Conservation (phyloP, 2,113 vertebrate species). For the Zapus hudsonius region DNA sequence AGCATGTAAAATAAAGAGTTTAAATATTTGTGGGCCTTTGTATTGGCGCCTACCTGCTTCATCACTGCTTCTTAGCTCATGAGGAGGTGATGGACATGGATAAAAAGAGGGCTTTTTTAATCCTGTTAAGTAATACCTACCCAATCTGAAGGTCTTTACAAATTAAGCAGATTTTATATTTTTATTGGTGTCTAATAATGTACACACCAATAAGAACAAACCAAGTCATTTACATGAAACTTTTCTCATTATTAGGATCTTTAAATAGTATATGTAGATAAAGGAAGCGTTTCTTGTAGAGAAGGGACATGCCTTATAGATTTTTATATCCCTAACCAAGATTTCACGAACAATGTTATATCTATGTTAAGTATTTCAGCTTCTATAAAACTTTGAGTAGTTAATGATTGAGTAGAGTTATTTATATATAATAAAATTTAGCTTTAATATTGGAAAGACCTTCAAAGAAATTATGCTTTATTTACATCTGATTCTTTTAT, state of each 20-base stretch:
- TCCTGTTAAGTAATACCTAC: background rate
- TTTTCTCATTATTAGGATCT: constrained; percentile 17
- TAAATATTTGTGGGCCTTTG: background rate
- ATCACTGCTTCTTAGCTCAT: background rate
- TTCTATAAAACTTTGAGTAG: background rate
- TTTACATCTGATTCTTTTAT: background rate
- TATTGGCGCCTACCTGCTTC: background rate
- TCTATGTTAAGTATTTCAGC: background rate
- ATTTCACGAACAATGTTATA: constrained; percentile 35
- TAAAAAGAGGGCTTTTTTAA: background rate
- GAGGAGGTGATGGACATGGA: background rate
- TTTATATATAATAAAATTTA: background rate
- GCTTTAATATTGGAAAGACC: background rate
- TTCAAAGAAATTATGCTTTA: background rate
- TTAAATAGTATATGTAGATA: constrained; percentile 9
- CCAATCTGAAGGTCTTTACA: background rate
- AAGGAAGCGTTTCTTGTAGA: background rate
- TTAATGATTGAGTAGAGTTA: background rate
- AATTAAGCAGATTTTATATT: constrained; percentile 22
- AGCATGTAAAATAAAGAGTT: background rate
- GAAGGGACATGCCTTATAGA: background rate
- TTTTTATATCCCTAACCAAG: background rate
- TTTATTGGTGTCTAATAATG: constrained; percentile 13
- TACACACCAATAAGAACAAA: background rate
- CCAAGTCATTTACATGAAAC: background rate